Evolutionary conservation across 2,113 vertebrate species (phyloP), one percentile per base, ranked within the genome.

Genomic region (Conger conger): DNA sequence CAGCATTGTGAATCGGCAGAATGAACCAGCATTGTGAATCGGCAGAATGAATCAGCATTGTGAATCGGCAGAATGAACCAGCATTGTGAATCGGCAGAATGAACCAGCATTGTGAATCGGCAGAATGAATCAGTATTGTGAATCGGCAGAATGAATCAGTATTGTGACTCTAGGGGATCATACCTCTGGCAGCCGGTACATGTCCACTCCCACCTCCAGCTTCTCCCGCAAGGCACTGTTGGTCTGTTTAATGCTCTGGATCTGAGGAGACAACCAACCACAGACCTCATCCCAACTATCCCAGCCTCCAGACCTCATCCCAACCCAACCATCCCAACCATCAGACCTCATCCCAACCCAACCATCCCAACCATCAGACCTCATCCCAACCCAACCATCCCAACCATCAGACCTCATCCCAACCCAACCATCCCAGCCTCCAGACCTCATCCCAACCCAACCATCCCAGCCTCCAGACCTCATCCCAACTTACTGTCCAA

Each of bases 221-320:
- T 96, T 94, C 95, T 98, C 97, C 93, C 99, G 99, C 90, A 99
- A 96, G 85, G 96, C 97, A 92, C 98, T 98, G 96, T 99, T 99
- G 92, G 97, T 95, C 95, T 99, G 98, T 91, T 99, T 99, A 91
- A 98, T 96, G 90, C 99, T 99, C 94, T 99, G 98, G 91, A 99
- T 98, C 98, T 99, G 94, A 91, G 87, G 89, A 93, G 80, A 50
- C 90, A 89, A 81, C n/a, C 27, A 33, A 2, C 5, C n/a, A 6
- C 13, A 76, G 27, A 33, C 68, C 27, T 30, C 23, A 76, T 4
- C 68, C 30, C 68, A 76, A n/a, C 20, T n/a, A n/a, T n/a, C n/a
- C n/a, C 63, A 73, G 9, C 27, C 5, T 68, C 16, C 13, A 76
- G 27, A 33, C 68, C 27, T 30, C 23, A 76, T 4, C 68, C 30